phyloP scores from a whole-genome alignment of 1,140 invertebrate species.

The Platorchestia sp. region DNA sequence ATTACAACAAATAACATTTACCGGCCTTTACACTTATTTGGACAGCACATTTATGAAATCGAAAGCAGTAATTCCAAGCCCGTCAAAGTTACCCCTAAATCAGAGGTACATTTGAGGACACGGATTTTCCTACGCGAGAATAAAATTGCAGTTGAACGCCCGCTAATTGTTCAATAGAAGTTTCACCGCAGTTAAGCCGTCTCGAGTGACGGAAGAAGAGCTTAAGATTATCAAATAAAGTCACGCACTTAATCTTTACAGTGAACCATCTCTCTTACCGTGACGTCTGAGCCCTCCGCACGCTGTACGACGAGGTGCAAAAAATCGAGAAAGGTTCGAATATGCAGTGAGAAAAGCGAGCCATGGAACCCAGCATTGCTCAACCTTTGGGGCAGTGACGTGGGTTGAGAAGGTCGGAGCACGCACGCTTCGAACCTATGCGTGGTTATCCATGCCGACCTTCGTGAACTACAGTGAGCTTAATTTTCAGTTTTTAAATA shows the following conservation, averaged over 20 bases:
- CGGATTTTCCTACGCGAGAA: too few relatives aligned
- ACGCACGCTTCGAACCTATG: background rate
- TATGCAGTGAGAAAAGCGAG: constrained; percentile 51
- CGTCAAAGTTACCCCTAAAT: background rate
- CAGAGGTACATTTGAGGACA: background rate
- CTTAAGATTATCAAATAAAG: background rate
- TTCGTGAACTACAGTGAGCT: background rate
- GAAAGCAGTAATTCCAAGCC: background rate
- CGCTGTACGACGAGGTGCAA: constrained; percentile 74
- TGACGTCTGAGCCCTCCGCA: constrained; percentile 40
- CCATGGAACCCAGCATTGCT: background rate
- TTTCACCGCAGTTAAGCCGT: background rate
- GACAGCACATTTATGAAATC: background rate
- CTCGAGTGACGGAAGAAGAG: background rate
- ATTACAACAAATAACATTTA: background rate
- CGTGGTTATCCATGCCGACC: background rate
- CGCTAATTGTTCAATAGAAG: background rate
- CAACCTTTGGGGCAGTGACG: background rate
- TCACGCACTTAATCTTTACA: background rate
- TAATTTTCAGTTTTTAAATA: background rate
- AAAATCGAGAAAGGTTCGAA: constrained; percentile 66
- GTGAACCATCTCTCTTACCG: constrained; percentile 10
- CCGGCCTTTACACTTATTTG: background rate
- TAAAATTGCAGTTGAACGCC: background rate
- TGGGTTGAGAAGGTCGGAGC: background rate